Percentiles rank a stretch among this genome's conserved stretches.
These are phyloP conservation scores for Colistium nudipinnis DNA, from an alignment of 2,113 vertebrate genomes.

Conservation along the genomic window DNA sequence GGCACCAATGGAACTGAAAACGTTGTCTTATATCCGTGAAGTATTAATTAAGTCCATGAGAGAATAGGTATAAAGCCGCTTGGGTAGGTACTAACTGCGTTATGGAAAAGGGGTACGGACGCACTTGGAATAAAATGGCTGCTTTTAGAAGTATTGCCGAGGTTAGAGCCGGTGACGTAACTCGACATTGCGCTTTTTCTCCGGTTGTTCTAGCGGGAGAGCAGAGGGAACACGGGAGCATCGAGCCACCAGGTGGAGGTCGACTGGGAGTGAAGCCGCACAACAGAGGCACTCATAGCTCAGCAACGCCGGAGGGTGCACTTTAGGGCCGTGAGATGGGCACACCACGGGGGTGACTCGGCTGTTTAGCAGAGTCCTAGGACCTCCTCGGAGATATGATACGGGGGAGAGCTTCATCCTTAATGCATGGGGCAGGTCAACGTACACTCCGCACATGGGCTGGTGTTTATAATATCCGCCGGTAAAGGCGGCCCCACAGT, in stretches of 20 bases:
- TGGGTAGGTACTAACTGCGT: too few relatives aligned
- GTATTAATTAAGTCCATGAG: not conserved
- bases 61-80: not conserved
- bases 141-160: conserved; percentile 28
- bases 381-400: conserved; percentile 41
- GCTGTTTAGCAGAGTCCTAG: conserved; percentile 43
- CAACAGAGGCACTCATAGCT: conserved; percentile 19
- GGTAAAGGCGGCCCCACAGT: not conserved
- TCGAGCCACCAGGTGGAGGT: conserved; percentile 50
- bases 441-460: conserved; percentile 16
- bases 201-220: conserved; percentile 54
- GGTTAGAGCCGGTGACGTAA: conserved; percentile 46
- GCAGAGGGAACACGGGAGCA: conserved; percentile 47
- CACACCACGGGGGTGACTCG: conserved; percentile 49
- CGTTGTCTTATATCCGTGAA: not conserved
- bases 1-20: not conserved
- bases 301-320: conserved; percentile 23
- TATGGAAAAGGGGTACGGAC: too few relatives aligned
- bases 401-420: conserved; percentile 41
- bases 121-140: conserved; percentile 32
- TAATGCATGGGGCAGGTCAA: conserved; percentile 46
- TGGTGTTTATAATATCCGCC: conserved; percentile 11
- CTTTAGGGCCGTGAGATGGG: conserved; percentile 22
- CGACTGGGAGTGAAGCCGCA: conserved; percentile 27
- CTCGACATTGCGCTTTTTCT: conserved; percentile 30